Evolutionary conservation across 2,888 invertebrate species (phyloP).

Genomic region (Ceramica pisi): DNA sequence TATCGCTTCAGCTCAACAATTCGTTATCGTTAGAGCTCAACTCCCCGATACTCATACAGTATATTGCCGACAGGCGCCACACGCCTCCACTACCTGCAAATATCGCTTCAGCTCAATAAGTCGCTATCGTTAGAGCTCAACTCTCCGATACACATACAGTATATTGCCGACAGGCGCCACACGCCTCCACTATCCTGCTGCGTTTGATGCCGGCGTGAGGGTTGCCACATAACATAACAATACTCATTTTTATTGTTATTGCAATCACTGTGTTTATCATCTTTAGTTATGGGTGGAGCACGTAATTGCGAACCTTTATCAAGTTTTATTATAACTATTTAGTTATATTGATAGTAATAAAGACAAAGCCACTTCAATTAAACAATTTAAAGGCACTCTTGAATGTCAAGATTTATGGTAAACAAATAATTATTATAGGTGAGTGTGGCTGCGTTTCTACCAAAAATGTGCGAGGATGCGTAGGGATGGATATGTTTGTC

Average conservation of each 20-base stretch:
- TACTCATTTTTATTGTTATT: constrained; percentile 36
- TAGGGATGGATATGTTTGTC: too few relatives aligned
- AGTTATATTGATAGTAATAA: too few relatives aligned
- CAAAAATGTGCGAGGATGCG: too few relatives aligned
- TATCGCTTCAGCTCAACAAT: background rate
- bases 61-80: background rate
- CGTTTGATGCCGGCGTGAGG: constrained; percentile 58
- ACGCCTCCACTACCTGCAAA: background rate
- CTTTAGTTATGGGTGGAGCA: constrained; percentile 11
- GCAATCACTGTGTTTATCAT: constrained; percentile 28
- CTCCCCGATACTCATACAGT: constrained; percentile 11
- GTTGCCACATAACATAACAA: constrained; percentile 50
- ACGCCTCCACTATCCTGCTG: constrained; percentile 64
- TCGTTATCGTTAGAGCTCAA: constrained; percentile 7
- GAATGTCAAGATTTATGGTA: too few relatives aligned
- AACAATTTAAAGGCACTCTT: too few relatives aligned
- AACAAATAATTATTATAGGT: too few relatives aligned
- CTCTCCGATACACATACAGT: constrained; percentile 38
- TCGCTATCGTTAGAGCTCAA: constrained; percentile 16
- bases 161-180: constrained; percentile 59
- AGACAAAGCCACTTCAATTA: too few relatives aligned
- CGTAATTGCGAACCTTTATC: background rate
- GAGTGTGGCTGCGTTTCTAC: too few relatives aligned
- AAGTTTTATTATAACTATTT: background rate
- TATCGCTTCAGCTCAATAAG: constrained; percentile 2